Evolutionary conservation across 2,888 invertebrate genomes (phyloP), one percentile per base, ranked within the genome.

Genomic region (Elegia similella): DNA sequence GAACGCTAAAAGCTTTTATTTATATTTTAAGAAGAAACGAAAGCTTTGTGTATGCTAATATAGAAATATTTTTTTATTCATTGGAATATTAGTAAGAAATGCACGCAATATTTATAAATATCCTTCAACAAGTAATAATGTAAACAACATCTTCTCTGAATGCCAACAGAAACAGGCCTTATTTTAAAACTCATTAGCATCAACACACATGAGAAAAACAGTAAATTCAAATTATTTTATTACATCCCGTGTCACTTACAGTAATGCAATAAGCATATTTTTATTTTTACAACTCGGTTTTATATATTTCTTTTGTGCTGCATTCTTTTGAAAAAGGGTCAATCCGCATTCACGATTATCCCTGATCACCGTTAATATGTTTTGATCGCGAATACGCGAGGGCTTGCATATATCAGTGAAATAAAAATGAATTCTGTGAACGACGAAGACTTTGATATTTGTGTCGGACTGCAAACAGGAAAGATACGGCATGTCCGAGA

Each of bases 351-450:
- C 16, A 15, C 16, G 16, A 50, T 34, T 34, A 34, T 34, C 32
- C 34, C 15, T 50, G 50, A 50, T 15, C 34, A 50, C 50, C 50
- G 50, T 50, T 50, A 50, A 34, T 10, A 50, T 50, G 32, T 50
- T 50, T 50, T 50, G 34, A 34, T 50, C 50, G 38, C 38, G 56
- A 62, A 75, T 63, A 68, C 73, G 77, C 64, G 72, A 70, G 52
- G 68, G 69, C 67, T 73, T 76, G 69, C 62, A 76, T 69, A 69
- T 72, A 72, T 65, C 70, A 69, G 69, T 74, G 68, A 74, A 74
- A 80, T 71, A 67, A 75, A 79, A 80, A 82, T 73, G 66, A 50
- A 50, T 50, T 50, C 50, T 50, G 34, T 74, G 66, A 64, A 67
- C 23, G 2, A 23, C 23, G 5, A 23, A 23, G 23, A 23, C 5